Evolutionary conservation across 2,113 vertebrate genomes (phyloP).

Genomic region (Regulus satrapa): DNA sequence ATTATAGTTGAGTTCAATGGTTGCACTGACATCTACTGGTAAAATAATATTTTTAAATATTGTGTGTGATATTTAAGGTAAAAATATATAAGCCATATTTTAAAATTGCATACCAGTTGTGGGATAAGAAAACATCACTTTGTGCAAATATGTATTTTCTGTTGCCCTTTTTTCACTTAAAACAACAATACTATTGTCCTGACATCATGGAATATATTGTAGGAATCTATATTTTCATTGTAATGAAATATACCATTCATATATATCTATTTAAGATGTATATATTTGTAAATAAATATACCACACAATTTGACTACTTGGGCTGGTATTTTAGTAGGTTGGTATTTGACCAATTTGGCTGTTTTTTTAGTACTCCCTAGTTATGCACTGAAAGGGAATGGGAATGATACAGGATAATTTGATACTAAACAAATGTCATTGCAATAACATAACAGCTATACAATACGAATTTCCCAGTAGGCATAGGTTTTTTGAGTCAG

Average conservation of each 20-base stretch:
- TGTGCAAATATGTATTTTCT: not conserved
- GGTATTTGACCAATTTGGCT: not conserved
- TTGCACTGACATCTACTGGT: slow-evolving; percentile 77
- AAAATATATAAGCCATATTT: not conserved
- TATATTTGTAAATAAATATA: not conserved
- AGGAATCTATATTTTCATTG: not conserved
- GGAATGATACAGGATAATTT: not conserved
- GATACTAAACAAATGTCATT: not conserved
- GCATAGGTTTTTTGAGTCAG: not conserved
- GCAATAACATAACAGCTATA: not conserved
- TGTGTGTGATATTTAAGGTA: not conserved
- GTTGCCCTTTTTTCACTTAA: not conserved
- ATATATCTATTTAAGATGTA: not conserved
- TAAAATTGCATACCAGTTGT: not conserved
- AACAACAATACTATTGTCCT: not conserved
- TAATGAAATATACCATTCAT: not conserved
- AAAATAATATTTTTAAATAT: not conserved
- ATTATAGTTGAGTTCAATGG: slow-evolving; percentile 51
- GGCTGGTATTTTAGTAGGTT: not conserved
- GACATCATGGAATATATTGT: not conserved
- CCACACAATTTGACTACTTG: not conserved
- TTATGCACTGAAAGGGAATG: not conserved
- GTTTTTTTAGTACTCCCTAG: not conserved
- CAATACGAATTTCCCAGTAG: not conserved
- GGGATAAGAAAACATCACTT: not conserved